A percentile compares a stretch with the other conserved stretches of the same genome.
phyloP scores from a whole-genome alignment of 2,113 vertebrate species.

The Poeciliopsis turrubarensis region DNA sequence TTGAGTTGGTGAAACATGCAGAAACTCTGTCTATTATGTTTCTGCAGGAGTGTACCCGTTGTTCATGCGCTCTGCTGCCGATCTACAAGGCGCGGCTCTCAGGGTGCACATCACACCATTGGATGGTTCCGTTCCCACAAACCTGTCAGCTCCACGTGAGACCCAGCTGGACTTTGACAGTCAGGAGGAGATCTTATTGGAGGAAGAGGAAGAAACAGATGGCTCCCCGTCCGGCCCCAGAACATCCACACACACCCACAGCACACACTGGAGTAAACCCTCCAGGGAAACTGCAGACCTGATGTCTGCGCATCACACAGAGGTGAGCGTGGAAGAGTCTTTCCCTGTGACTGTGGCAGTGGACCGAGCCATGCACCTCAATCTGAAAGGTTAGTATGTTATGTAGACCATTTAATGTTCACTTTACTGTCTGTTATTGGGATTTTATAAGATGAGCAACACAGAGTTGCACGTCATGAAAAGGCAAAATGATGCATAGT shows the following conservation, averaged over 20 bases:
- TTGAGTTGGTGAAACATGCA: too few species aligned
- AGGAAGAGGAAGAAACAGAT: constrained; percentile 35
- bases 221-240: constrained; percentile 1
- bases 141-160: constrained; percentile 20
- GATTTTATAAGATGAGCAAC: neutral
- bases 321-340: constrained; percentile 72
- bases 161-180: constrained; percentile 65
- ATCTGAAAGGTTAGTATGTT: constrained; percentile 85
- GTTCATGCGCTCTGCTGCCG: constrained; percentile 86
- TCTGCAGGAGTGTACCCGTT: constrained; percentile 89
- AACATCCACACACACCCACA: constrained; percentile 38
- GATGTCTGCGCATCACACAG: constrained; percentile 5
- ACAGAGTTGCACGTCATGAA: neutral
- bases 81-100: constrained; percentile 90
- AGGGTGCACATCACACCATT: constrained; percentile 83
- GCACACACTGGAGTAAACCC: constrained; percentile 40
- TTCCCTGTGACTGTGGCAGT: constrained; percentile 86
- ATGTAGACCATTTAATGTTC: neutral
- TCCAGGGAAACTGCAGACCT: constrained; percentile 3
- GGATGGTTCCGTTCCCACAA: constrained; percentile 11
- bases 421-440: neutral
- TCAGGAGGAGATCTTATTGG: constrained; percentile 65
- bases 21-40: neutral
- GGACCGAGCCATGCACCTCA: constrained; percentile 93
- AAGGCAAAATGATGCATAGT: too few species aligned